Conservation (phyloP, 2,113 vertebrate species). For the Nasalis larvatus region DNA sequence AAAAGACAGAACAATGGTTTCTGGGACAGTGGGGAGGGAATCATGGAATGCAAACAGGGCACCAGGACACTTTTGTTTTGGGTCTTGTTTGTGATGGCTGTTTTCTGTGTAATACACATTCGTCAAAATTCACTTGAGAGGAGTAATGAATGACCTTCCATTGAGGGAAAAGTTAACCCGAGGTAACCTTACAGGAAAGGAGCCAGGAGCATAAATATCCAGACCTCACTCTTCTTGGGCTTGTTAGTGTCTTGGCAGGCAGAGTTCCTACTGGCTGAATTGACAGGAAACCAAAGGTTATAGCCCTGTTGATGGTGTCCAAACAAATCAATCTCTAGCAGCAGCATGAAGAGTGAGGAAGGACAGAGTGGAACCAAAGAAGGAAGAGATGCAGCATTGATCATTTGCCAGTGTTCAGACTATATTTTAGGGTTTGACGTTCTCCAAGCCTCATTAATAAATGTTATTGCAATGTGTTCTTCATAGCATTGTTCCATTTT, state of each 20-base stretch:
- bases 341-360: background rate
- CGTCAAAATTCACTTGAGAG: background rate
- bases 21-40: background rate
- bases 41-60: background rate
- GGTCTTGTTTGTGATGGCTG: background rate
- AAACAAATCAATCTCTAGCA: background rate
- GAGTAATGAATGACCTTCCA: background rate
- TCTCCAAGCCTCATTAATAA: background rate
- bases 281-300: background rate
- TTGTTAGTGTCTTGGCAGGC: background rate
- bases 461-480: background rate
- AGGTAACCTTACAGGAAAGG: background rate
- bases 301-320: background rate
- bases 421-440: background rate
- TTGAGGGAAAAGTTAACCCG: background rate
- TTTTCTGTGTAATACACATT: background rate
- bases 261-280: background rate
- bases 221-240: background rate
- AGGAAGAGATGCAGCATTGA: background rate
- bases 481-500: background rate
- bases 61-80: background rate
- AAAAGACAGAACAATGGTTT: background rate
- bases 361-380: background rate
- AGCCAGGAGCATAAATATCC: background rate
- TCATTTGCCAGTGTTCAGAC: background rate